Base-by-base conservation (phyloP, 2,797 vertebrate genomes). In the Xenopus petersii region DNA sequence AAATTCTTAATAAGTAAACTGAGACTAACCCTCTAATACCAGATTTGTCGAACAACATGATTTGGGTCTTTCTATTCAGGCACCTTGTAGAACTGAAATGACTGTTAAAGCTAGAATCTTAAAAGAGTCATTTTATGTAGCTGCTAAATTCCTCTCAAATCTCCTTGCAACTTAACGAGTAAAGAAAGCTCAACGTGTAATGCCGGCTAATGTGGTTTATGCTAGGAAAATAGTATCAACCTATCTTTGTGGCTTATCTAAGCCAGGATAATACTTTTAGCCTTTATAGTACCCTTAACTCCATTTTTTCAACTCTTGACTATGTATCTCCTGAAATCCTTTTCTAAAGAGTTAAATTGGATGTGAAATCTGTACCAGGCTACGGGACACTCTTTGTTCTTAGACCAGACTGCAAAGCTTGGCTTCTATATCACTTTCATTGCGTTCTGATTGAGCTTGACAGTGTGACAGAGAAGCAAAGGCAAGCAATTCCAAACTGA, bases 31-130 rank as follows among this genome's bases (percentile, higher is more conserved):
- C 95, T 94, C 95, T 98, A 98, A 99, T 98, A 96, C 97, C 96
- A 98, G 96, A 99, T 99, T 99, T 98, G 97, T 98, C 98, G 96
- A 95, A 98, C 97, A 98, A 98, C 96, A 94, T 97, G 96, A 98
- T 98, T 98, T 98, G 93, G 94, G 93, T 93, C 91, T 88, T 93
- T 91, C 96, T 96, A 99, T 99, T 99, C 96, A 99, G 91, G 94
- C 86, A 94, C 93, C 94, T 98, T 97, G 91, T 92, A 92, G 89
- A 85, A 92, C 88, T 88, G 92, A 93, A 92, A 92, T 92, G 91
- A 92, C 90, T 92, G 91, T 88, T 92, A 91, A 92, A 92, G 91
- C 91, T 91, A 90, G 90, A 92, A 92, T 93, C 92, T 90, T 93
- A 91, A 92, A 93, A 93, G 91, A 93, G 91, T 92, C 91, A 92